Base-by-base conservation (phyloP, 2,888 invertebrate species). In the Cordylochernes scorpioides region DNA sequence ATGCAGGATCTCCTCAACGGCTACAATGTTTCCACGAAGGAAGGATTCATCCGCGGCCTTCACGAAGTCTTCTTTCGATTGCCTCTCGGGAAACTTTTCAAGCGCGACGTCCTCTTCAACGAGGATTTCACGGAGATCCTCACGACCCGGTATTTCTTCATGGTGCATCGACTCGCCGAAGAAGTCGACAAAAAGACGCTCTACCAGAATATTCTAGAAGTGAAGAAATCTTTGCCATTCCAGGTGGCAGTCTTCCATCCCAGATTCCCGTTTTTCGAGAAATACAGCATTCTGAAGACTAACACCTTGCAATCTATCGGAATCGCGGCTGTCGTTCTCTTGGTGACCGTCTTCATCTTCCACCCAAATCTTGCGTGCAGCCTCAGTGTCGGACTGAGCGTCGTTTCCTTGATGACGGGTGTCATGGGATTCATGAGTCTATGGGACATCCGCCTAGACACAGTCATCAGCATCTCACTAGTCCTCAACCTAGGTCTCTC, bases 401-500 rank as follows among this genome's bases (percentile, higher is more conserved):
- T 86, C 4, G 86, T 84, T 33, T 82, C 82, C 9, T 84, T 86
- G 41, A 84, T 84, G 53, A 57, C 71, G 7, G 84, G 86, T 3
- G 84, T 86, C 1, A 71, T 80, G 3, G 86, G 86, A 6, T 86
- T 80, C 58, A 86, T 86, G 86, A 73, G 84, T 0, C 58, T 84
- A 15, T 86, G 86, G 86, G 71, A 71, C 44, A 82, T 86, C 6
- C 78, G 78, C 47, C 59, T 86, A 30, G 80, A 82, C 52, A 77
- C 78, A 1, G 84, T 86, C 45, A 82, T 82, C 1, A 86, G 86
- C 84, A 84, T 86, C 35, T 84, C 86, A 48, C 60, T 86, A 30
- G 82, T 86, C 40, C 84, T 86, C 82, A 82, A 82, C 52, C 80
- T 84, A 36, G 86, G 84, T 29, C 84, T 84, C 57, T 78, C 78